Evolutionary conservation across 2,113 vertebrate genomes (phyloP).

Genomic region (Fulmarus glacialis): DNA sequence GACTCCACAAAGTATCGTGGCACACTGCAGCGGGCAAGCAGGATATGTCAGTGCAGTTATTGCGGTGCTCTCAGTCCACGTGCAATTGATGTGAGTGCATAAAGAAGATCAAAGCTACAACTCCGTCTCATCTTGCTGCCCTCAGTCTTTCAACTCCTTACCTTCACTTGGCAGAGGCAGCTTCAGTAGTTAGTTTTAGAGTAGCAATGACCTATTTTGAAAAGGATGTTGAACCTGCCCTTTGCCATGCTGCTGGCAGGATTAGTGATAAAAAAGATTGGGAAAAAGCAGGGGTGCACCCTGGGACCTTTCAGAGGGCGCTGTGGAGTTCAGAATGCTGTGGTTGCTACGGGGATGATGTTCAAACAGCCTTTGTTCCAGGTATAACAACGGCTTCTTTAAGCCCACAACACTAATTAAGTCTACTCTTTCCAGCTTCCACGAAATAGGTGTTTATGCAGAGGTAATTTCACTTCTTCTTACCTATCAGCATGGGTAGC

Average conservation of each 20-base stretch:
- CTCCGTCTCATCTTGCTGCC: background rate
- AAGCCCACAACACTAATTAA: background rate
- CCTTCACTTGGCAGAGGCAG: background rate
- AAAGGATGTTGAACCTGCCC: background rate
- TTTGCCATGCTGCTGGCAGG: background rate
- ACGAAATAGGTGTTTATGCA: background rate
- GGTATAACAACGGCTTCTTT: background rate
- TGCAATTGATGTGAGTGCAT: background rate
- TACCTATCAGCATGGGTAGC: background rate
- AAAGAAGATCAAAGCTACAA: slow-evolving; percentile 1
- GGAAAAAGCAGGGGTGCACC: background rate
- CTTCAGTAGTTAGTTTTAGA: slow-evolving; percentile 7
- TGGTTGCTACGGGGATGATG: slow-evolving; percentile 10
- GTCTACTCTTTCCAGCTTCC: background rate
- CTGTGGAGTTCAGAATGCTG: background rate
- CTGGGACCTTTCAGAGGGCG: background rate
- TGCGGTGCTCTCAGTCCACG: background rate
- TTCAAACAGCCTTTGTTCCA: background rate
- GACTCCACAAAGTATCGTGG: background rate
- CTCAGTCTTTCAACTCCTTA: slow-evolving; percentile 4
- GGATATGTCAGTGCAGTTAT: background rate
- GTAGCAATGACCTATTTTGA: background rate
- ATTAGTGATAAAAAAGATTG: background rate
- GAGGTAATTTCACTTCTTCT: background rate
- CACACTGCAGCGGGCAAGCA: background rate